phyloP scores from a whole-genome alignment of 2,113 vertebrate species.

The Saimiri boliviensis region DNA sequence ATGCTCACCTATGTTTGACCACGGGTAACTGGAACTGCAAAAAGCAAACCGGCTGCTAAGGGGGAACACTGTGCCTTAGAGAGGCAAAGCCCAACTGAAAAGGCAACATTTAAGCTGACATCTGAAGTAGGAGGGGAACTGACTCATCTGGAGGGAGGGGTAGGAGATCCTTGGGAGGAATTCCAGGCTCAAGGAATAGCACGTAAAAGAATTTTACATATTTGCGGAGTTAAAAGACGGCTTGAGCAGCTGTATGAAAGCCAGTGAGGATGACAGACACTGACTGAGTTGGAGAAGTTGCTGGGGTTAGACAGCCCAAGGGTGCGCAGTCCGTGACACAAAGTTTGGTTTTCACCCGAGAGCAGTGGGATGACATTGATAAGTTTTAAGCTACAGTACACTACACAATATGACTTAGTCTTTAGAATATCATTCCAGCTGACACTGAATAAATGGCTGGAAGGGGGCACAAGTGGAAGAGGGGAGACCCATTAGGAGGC shows the following conservation, averaged over 20 bases:
- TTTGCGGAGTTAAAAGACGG: background rate
- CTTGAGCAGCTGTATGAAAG: background rate
- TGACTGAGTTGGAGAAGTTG: background rate
- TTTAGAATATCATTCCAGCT: background rate
- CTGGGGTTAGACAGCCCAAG: no score
- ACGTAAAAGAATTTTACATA: rapidly evolving
- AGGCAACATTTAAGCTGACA: background rate
- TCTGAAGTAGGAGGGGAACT: background rate
- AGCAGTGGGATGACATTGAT: background rate
- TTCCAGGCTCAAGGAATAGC: background rate
- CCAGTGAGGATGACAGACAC: no score
- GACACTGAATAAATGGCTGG: background rate
- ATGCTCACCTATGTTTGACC: background rate
- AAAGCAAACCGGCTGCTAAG: background rate
- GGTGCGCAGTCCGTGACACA: rapidly evolving
- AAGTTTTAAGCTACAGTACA: background rate
- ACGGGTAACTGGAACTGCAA: background rate
- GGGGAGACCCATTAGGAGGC: background rate
- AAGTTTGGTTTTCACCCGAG: background rate
- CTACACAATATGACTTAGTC: background rate
- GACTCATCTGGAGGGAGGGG: no score
- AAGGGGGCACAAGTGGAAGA: background rate
- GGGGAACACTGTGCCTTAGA: background rate
- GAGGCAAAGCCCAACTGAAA: background rate
- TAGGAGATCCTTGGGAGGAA: background rate